These are phyloP conservation scores for Meriones psammophilus DNA, from an alignment of 2,797 vertebrate genomes.

Conservation along the genomic window DNA sequence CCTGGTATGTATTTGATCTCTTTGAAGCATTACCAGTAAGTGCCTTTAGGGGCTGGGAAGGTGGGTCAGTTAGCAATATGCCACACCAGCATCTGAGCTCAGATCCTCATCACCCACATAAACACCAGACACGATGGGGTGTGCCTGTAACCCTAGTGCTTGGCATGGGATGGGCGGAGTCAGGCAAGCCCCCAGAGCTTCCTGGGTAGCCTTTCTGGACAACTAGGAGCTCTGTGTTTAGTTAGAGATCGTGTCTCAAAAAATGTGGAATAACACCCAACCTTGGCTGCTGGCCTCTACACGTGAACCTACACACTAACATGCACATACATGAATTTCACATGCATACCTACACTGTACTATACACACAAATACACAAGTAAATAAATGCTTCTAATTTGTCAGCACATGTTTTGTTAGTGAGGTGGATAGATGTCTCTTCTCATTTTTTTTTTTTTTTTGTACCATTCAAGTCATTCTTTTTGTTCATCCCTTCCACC, in stretches of 20 bases:
- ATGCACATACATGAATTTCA: not conserved
- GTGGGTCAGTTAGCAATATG: not conserved
- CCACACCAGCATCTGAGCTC: not conserved
- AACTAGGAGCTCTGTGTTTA: not conserved
- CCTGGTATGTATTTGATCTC: not conserved
- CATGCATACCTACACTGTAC: not conserved
- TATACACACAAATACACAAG: not conserved
- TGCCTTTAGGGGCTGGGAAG: not conserved
- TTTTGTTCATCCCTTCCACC: not conserved
- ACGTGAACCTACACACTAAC: too few relatives aligned
- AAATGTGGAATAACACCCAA: not conserved
- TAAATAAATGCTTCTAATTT: not conserved
- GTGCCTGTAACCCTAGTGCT: not conserved
- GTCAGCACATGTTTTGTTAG: not conserved
- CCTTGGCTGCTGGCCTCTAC: not conserved
- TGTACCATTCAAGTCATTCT: not conserved
- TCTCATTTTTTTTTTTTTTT: not conserved
- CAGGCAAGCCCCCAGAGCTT: too few relatives aligned
- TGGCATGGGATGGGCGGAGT: not conserved
- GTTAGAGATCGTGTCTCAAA: too few relatives aligned
- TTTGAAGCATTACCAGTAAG: not conserved
- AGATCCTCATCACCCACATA: not conserved
- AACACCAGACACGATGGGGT: not conserved
- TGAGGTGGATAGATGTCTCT: not conserved
- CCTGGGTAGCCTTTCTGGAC: not conserved